A percentile compares a stretch with the other conserved stretches of the same genome.
These are phyloP conservation scores for Rhingia campestris DNA, from an alignment of 2,888 invertebrate genomes.

Conservation along the genomic window DNA sequence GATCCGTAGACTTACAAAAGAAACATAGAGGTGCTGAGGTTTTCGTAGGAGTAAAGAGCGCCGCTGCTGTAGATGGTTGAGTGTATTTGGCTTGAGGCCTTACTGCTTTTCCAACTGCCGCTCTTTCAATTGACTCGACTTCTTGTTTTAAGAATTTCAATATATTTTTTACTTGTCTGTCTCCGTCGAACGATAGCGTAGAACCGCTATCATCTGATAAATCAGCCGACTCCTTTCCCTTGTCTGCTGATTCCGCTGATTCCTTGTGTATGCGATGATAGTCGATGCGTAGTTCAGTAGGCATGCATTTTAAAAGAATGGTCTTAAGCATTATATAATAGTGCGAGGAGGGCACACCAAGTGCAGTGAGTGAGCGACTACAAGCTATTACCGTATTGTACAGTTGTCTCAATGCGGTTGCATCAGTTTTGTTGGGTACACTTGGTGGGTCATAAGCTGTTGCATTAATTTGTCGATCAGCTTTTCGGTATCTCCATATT, in stretches of 20 bases:
- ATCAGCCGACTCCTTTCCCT: not conserved
- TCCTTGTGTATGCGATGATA: conserved; percentile 11
- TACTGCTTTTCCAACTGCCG: conserved; percentile 5
- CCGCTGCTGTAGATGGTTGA: conserved; percentile 8
- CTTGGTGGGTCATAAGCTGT: no score
- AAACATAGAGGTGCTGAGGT: conserved; percentile 4
- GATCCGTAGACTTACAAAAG: conserved; percentile 25
- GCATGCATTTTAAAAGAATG: conserved; percentile 31
- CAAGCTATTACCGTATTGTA: conserved; percentile 41
- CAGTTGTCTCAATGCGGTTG: conserved; percentile 24
- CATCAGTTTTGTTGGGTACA: conserved; percentile 23
- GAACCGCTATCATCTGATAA: conserved; percentile 8
- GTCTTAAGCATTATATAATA: conserved; percentile 47
- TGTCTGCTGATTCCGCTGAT: conserved; percentile 15
- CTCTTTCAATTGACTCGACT: conserved; percentile 14
- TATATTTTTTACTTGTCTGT: conserved; percentile 23
- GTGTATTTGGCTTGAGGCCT: not conserved
- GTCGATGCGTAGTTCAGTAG: conserved; percentile 11
- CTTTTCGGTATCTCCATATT: not conserved
- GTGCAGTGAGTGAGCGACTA: conserved; percentile 36
- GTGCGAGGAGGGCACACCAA: conserved; percentile 42
- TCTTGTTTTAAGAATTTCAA: conserved; percentile 11
- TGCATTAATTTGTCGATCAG: conserved; percentile 10
- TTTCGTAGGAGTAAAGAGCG: conserved; percentile 15
- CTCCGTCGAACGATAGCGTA: conserved; percentile 22